Conservation (phyloP, 2,888 invertebrate species). For the Nemapogon koenigi region DNA sequence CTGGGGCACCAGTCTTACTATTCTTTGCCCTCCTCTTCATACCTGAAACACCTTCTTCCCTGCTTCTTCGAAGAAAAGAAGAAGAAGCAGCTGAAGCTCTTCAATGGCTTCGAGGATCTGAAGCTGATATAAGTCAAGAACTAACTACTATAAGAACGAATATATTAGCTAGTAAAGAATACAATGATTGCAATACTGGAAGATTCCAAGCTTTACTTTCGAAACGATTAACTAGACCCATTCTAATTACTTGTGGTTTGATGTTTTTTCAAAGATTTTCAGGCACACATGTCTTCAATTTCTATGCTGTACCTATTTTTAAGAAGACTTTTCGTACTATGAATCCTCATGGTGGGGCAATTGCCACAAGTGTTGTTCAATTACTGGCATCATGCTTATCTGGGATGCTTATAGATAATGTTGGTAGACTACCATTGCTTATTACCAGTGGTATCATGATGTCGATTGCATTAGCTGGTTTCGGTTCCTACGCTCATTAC, state of each 20-base stretch:
- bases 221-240: slow-evolving; percentile 67
- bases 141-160: slow-evolving; percentile 74
- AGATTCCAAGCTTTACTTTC: slow-evolving; percentile 44
- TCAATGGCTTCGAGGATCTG: slow-evolving; percentile 79
- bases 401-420: slow-evolving; percentile 83
- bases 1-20: slow-evolving; percentile 76
- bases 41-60: slow-evolving; percentile 88
- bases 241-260: slow-evolving; percentile 81
- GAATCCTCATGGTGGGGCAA: slow-evolving; percentile 83
- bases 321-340: slow-evolving; percentile 80
- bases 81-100: slow-evolving; percentile 77
- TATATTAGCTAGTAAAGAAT: slow-evolving; percentile 59
- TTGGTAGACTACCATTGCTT: slow-evolving; percentile 82
- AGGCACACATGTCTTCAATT: slow-evolving; percentile 83
- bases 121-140: slow-evolving; percentile 78
- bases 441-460: slow-evolving; percentile 85
- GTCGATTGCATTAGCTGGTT: slow-evolving; percentile 82
- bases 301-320: slow-evolving; percentile 86
- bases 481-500: slow-evolving; percentile 86
- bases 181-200: slow-evolving; percentile 35
- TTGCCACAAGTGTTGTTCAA: slow-evolving; percentile 84
- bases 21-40: slow-evolving; percentile 78
- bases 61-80: slow-evolving; percentile 77
- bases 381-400: slow-evolving; percentile 82
- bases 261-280: slow-evolving; percentile 90